These are phyloP conservation scores for Ophiothrix spiculata DNA, from an alignment of 35 echinoderm and acorn worm species.

Conservation along the genomic window DNA sequence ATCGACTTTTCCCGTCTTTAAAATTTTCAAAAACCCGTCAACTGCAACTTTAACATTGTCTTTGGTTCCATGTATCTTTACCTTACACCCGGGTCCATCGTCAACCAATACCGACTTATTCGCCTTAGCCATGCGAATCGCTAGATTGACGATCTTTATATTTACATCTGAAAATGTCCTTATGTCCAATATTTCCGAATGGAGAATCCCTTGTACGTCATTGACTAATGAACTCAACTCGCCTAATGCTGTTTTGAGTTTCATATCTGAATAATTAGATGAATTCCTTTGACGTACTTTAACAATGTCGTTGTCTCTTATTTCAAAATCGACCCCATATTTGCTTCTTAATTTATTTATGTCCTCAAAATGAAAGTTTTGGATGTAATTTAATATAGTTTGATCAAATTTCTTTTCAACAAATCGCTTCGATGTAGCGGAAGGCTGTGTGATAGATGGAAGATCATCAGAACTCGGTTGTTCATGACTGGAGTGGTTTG, in stretches of 20 bases:
- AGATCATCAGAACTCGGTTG: background rate
- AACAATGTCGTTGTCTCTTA: background rate
- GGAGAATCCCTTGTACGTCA: background rate
- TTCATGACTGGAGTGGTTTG: background rate
- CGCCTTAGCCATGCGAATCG: background rate
- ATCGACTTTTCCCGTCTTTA: background rate
- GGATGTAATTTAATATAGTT: conserved; percentile 17
- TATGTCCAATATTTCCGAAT: background rate
- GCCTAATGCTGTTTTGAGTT: background rate
- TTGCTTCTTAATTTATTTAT: background rate
- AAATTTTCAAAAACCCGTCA: background rate
- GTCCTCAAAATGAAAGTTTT: background rate
- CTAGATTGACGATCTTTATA: background rate
- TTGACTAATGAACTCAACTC: background rate
- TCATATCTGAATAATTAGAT: background rate
- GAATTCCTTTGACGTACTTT: background rate
- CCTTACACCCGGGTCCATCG: background rate
- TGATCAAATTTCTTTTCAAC: background rate
- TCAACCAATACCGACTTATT: conserved; percentile 1
- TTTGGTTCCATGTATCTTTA: conserved; percentile 11
- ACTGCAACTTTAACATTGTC: background rate
- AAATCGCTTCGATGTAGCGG: background rate
- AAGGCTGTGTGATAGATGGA: background rate
- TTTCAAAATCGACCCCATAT: conserved; percentile 7
- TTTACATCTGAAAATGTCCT: conserved; percentile 8